Conservation (phyloP, 2,888 invertebrate genomes). For the Leptinotarsa juncta region DNA sequence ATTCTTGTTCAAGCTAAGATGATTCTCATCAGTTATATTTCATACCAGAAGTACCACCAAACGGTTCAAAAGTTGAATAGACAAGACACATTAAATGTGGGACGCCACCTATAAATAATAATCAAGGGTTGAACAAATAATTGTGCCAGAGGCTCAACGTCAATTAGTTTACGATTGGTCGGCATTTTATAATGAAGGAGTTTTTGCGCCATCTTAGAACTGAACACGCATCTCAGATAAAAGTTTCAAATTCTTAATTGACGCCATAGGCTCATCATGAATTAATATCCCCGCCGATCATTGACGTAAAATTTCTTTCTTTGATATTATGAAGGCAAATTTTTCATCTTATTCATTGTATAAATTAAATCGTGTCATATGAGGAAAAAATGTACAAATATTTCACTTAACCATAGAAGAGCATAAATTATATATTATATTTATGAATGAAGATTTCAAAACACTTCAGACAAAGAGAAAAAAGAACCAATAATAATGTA, state of each 20-base stretch:
- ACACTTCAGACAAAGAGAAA: too few species aligned
- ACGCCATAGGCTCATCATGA: constrained; percentile 12
- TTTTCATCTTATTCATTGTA: not conserved
- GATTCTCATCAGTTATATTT: too few species aligned
- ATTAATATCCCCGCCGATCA: not conserved
- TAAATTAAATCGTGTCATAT: not conserved
- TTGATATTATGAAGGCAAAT: not conserved
- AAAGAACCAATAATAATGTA: too few species aligned
- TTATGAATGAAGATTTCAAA: too few species aligned
- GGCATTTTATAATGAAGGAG: constrained; percentile 45
- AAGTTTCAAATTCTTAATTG: constrained; percentile 16
- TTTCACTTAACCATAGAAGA: too few species aligned
- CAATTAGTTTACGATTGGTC: constrained; percentile 50
- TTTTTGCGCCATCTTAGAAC: constrained; percentile 40
- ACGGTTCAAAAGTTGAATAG: not conserved
- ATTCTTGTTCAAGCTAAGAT: too few species aligned
- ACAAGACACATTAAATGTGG: constrained; percentile 49
- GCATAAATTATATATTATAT: too few species aligned
- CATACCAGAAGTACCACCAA: too few species aligned
- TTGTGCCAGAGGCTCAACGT: constrained; percentile 38
- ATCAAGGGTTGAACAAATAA: constrained; percentile 39
- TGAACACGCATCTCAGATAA: constrained; percentile 23
- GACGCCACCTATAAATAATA: constrained; percentile 41
- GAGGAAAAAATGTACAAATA: too few species aligned
- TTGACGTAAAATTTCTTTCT: not conserved